Percentiles rank a stretch among this genome's conserved stretches.
These are phyloP conservation scores for Acrobasis suavella DNA, from an alignment of 2,888 invertebrate species.

Conservation along the genomic window DNA sequence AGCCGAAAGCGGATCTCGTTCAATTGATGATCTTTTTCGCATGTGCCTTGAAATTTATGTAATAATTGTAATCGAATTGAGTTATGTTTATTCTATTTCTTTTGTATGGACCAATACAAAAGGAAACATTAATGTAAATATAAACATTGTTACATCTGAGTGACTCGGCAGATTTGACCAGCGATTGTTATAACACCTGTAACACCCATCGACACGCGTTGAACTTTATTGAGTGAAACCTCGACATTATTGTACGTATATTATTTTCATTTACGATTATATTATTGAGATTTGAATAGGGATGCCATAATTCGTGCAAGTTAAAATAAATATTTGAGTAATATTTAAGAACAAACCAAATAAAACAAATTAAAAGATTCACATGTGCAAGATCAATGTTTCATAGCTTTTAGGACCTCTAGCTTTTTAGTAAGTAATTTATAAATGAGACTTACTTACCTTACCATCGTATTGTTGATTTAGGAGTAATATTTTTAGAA, in stretches of 20 bases:
- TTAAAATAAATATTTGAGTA: no score
- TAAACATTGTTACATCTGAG: background rate
- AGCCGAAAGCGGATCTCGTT: background rate
- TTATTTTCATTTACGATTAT: background rate
- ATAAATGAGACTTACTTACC: no score
- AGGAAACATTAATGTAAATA: background rate
- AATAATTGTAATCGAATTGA: background rate
- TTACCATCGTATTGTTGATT: no score
- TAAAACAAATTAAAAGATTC: no score
- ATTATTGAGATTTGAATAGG: background rate
- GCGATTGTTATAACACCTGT: constrained; percentile 3
- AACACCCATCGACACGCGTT: constrained; percentile 2
- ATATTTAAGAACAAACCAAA: no score
- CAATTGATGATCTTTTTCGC: background rate
- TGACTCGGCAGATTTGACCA: constrained; percentile 5
- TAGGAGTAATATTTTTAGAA: no score
- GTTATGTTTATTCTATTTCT: background rate
- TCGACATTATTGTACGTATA: background rate
- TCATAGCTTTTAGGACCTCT: no score
- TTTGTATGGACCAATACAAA: background rate
- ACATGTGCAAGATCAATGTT: no score
- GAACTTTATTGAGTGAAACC: constrained; percentile 4
- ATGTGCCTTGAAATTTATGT: background rate
- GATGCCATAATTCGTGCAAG: background rate
- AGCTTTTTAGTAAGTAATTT: no score